phyloP scores from a whole-genome alignment of 2,888 invertebrate species.

The Zaprionus lineosus region DNA sequence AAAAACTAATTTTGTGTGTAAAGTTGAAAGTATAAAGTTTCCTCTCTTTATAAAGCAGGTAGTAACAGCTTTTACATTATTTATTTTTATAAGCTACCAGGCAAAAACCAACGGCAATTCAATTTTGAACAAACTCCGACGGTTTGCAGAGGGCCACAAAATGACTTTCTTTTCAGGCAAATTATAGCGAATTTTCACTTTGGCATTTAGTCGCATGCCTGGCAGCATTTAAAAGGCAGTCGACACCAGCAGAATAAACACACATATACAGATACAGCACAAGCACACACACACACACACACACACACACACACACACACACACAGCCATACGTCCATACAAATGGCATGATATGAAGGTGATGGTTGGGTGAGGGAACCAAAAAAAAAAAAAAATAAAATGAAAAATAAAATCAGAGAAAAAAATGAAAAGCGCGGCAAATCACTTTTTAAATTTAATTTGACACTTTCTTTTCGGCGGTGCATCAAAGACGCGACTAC shows the following conservation, averaged over 20 bases:
- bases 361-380: not conserved
- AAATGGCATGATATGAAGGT: too few relatives aligned
- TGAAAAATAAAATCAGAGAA: constrained; percentile 13
- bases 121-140: constrained; percentile 11
- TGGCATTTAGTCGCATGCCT: constrained; percentile 56
- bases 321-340: too few relatives aligned
- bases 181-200: constrained; percentile 53
- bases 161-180: constrained; percentile 19
- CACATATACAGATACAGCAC: constrained; percentile 8
- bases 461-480: constrained; percentile 65
- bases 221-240: constrained; percentile 53
- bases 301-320: constrained; percentile 6
- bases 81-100: not conserved
- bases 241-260: constrained; percentile 34
- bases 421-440: constrained; percentile 59
- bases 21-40: not conserved
- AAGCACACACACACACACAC: constrained; percentile 4
- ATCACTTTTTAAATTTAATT: constrained; percentile 77
- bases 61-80: too few relatives aligned
- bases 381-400: constrained; percentile 12
- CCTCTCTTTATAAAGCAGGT: not conserved
- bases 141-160: constrained; percentile 8
- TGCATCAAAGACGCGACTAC: constrained; percentile 68
- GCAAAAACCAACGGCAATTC: constrained; percentile 26
- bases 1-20: not conserved